phyloP scores from a whole-genome alignment of 1,140 invertebrate species.

The Macrocentrus cingulum region DNA sequence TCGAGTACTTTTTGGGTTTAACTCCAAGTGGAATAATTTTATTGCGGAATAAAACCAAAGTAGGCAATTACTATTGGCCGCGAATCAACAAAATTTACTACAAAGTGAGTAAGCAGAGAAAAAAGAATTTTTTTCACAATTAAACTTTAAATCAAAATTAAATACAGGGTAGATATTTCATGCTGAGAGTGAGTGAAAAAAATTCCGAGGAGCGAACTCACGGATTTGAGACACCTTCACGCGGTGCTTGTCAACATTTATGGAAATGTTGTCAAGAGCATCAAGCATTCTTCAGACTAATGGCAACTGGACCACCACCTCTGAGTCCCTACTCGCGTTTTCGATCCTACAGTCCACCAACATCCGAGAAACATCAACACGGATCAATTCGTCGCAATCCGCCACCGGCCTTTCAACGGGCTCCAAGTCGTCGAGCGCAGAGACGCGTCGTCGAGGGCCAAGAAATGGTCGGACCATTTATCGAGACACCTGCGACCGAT shows the following conservation, averaged over 20 bases:
- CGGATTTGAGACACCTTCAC: constrained; percentile 92
- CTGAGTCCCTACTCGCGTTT: constrained; percentile 64
- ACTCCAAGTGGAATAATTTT: constrained; percentile 97
- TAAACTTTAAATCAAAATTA: background rate
- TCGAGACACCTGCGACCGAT: constrained; percentile 44
- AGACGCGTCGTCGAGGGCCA: constrained; percentile 74
- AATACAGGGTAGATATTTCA: constrained; percentile 90
- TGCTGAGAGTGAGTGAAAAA: constrained; percentile 92
- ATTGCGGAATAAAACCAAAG: constrained; percentile 92
- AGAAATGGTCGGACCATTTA: constrained; percentile 54
- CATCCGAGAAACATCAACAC: constrained; percentile 59
- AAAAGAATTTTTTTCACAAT: constrained; percentile 13
- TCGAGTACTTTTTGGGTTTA: constrained; percentile 94
- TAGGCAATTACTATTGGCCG: constrained; percentile 99
- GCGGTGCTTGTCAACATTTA: constrained; percentile 93
- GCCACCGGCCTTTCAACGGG: constrained; percentile 85
- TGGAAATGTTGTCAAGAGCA: constrained; percentile 99
- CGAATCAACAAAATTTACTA: constrained; percentile 95
- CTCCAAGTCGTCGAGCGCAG: constrained; percentile 84
- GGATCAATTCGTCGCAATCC: constrained; percentile 53
- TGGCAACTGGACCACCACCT: constrained; percentile 59
- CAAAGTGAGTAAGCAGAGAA: constrained; percentile 61
- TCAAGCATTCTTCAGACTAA: constrained; percentile 95
- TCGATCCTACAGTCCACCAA: constrained; percentile 66
- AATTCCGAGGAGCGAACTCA: constrained; percentile 95